Base-by-base conservation (phyloP, 2,888 invertebrate genomes). In the Notocelia uddmanniana region DNA sequence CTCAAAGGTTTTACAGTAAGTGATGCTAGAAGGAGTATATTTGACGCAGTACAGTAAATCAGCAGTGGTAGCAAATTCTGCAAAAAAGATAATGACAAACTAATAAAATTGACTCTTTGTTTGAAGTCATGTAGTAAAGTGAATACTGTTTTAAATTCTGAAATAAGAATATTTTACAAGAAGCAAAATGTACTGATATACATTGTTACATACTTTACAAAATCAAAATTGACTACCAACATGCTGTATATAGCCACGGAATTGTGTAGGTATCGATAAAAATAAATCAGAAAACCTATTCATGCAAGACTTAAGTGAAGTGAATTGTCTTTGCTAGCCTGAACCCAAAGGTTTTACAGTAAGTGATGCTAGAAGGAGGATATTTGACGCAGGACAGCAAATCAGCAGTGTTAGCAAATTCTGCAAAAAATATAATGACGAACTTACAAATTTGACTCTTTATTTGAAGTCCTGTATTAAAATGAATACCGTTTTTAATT, bases 141-240 rank as follows among this genome's bases (percentile, higher is more conserved):
- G 15, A 62, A 62, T 2, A 10, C 19, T 10, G 19, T 15, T 8
- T 37, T 37, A 3, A 19, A 15, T 62, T 48, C n/a, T 50, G 50
- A 50, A 48, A 15, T 50, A 10, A 13, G 6, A 13, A 31, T 26
- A 73, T 88, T 0, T 62, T 68, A n/a, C 31, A 55, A 0, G 77
- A 77, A 60, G 87, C 88, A 0, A 75, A 63, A 13, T 59, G 59
- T 0, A 21, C 80, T 2, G 71, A 79, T 3, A 79, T 89, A n/a
- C 74, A 76, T 0, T 81, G 82, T 21, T 80, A 74, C 15, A 80
- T 67, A 34, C 15, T 79, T 6, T 72, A 81, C 5, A 76, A 83
- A 34, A 76, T 87, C 3, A 83, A 83, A 81, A 70, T 81, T 62
- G 19, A 19, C 15, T n/a, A 37, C 21, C 3, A 34, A n/a, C n/a